Evolutionary conservation across 2,888 invertebrate genomes (phyloP), one percentile per base, ranked within the genome.

Genomic region (Venusia cambrica): DNA sequence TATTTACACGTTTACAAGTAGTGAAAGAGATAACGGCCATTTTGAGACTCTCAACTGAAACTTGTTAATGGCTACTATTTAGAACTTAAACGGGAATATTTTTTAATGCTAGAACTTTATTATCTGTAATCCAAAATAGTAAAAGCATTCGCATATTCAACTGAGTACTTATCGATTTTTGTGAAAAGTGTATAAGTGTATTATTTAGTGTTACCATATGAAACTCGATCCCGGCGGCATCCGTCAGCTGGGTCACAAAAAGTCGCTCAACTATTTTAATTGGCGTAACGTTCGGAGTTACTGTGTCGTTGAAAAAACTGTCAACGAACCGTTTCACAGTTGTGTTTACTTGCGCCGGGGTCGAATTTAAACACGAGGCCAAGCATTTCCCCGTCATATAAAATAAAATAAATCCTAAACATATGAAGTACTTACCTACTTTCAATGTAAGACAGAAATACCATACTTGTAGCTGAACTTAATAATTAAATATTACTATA

Each of bases 191-290:
- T 20, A 8, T 24, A 21, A 67, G 61, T 67, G 65, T 64, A 65
- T n/a, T 59, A 38, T 35, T 73, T 69, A 67, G 76, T 73, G 62
- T 65, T 73, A 73, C 70, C 63, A 61, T 76, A 78, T 78, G 75
- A 79, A 74, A 78, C 73, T 73, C 63, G 55, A 63, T 66, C 62
- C 62, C 73, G 73, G 62, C 69, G 68, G 66, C 66, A 75, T 75
- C 74, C 76, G 78, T 76, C 77, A 66, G 67, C 55, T 53, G 62
- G 45, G 59, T 58, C 55, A 76, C 73, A 85, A 84, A 84, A 83
- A 81, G 66, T 65, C 62, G 60, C 72, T 67, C 60, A 80, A 71
- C 77, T 80, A 85, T 85, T 84, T 85, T 87, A 85, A 85, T 84
- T 85, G 75, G 78, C 75, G 79, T 80, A 66, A 73, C 72, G 68